Base-by-base conservation (phyloP, 2,113 vertebrate species). In the Anthoscopus minutus region DNA sequence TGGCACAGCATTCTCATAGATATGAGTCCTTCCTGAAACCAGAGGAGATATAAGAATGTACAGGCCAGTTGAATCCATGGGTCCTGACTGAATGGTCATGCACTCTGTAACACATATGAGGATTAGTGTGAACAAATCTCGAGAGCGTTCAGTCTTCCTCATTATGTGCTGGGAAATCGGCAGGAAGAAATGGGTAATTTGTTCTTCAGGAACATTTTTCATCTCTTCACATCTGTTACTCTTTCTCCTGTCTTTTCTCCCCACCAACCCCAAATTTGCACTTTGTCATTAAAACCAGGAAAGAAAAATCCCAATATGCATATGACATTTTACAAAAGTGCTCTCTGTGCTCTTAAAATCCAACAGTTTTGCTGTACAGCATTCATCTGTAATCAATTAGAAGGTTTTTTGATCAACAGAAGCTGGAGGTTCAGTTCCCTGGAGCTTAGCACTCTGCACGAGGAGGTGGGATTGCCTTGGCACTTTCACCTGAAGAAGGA, bases 301-400 rank as follows among this genome's bases (percentile, higher is more conserved):
- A 93, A 95, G 90, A 93, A 95, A 56, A 92, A 86, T 86, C 50
- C 56, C 76, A 53, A 86, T 96, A 97, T 93, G 89, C 92, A 95
- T 94, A 93, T 95, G 95, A 95, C 96, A 96, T 95, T 96, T 95
- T 93, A 71, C 79, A 56, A 88, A 96, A 96, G 93, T 97, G 94
- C 95, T 97, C 92, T 96, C 88, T 88, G 76, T 97, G 90, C 94
- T 95, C 92, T 96, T 96, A 96, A 95, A 97, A 96, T 62, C 85
- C 92, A 92, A 60, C 65, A 80, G 83, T 94, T 96, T 92, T 7
- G 5, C 76, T 88, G 72, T 60, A 40, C 22, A 5, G 53, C 6
- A 5, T 97, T 96, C 88, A 86, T 96, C 93, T 96, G 94, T 93
- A 96, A 93, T 96, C 94, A 94, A 88, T 94, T 95, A 94, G 90